A percentile compares a stretch with the other conserved stretches of the same genome.
Conservation (phyloP, 2,797 vertebrate species). For the Hafferia zeledoni region DNA sequence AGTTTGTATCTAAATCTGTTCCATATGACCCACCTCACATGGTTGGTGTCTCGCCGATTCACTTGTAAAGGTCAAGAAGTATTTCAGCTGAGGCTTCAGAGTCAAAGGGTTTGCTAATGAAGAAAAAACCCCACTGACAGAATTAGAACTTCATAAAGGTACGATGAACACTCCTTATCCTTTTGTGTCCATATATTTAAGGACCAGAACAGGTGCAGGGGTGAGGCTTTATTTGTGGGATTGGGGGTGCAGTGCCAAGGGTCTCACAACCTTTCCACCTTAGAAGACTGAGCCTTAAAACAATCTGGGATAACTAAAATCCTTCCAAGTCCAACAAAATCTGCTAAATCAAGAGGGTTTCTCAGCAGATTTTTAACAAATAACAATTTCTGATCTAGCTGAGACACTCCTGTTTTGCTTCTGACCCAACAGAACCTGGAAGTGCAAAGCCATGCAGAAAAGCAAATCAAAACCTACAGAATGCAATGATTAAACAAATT, state of each 20-base stretch:
- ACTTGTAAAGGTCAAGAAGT: constrained; percentile 63
- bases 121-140: constrained; percentile 56
- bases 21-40: constrained; percentile 95
- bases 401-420: background rate
- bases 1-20: constrained; percentile 89
- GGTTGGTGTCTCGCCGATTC: constrained; percentile 78
- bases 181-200: background rate
- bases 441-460: background rate
- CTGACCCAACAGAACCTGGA: background rate
- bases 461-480: accelerated
- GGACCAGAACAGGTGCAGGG: background rate
- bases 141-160: constrained; percentile 71
- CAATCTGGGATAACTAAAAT: background rate
- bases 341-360: background rate
- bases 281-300: background rate
- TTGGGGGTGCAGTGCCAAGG: accelerated
- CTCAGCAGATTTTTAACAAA: background rate
- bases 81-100: constrained; percentile 34
- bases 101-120: constrained; percentile 53
- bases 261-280: background rate
- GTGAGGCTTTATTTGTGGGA: background rate
- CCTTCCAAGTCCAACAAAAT: background rate
- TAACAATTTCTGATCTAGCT: background rate
- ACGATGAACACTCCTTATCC: background rate
- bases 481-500: background rate